Base-by-base conservation (phyloP, 2,113 vertebrate species). In the Dromaius novaehollandiae region DNA sequence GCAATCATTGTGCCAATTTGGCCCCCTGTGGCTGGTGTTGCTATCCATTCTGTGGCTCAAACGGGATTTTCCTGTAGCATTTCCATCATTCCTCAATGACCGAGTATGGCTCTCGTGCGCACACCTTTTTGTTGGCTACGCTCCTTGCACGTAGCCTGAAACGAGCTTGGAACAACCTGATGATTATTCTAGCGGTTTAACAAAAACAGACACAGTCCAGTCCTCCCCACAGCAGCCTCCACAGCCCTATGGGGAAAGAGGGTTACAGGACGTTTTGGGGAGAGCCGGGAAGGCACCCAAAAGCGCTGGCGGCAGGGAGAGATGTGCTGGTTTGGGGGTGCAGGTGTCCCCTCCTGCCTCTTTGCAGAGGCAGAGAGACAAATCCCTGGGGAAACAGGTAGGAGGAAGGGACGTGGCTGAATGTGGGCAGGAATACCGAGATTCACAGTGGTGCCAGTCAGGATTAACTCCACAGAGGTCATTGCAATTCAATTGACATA, bases 221-320 rank as follows among this genome's bases (percentile, higher is more conserved):
- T 48, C 44, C 44, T 15, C 44, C 16, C 14, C 44, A 14, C 44
- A 46, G 13, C 44, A 46, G 44, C 44, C 44, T 46, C 44, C 44
- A 46, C 44, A 46, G 44, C 44, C 44, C 44, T 46, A 46, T 20
- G 44, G 68, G 32, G 44, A 22, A 60, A 80, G 26, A 76, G 36
- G 34, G 16, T 32, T 79, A 44, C 0, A 0, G 22, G 7, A 21
- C 3, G 1, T 21, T 61, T 77, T 78, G 53, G 44, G 38, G 38
- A 38, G 38, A 38, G 38, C 38, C 38, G 8, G 38, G 44, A 46
- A 46, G 44, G 44, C 44, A 14, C 44, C 44, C 44, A 15, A 46
- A 46, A 46, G 44, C 14, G 44, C 44, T 46, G 13, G 44, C 14
- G 16, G 44, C 16, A 17, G 44, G 44, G 44, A 46, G 44, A 46